Percentiles rank a stretch among this genome's conserved stretches.
phyloP scores from a whole-genome alignment of 53 echinoderm and acorn worm species.

The Mesocentrotus franciscanus region DNA sequence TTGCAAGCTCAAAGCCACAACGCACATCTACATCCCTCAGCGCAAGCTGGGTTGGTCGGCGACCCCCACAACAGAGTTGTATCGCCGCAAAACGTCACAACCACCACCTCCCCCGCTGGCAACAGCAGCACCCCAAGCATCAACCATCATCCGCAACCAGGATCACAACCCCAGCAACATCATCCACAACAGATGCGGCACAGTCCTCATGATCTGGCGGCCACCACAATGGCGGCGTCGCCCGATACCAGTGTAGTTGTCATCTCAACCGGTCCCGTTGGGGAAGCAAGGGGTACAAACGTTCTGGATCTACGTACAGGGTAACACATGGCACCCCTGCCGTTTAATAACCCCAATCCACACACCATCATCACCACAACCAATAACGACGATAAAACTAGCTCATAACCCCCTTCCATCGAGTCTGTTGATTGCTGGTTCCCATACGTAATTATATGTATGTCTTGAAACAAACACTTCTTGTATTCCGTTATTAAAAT shows the following conservation, averaged over 20 bases:
- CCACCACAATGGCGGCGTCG: conserved; percentile 46
- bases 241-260: conserved; percentile 27
- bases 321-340: conserved; percentile 20
- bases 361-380: background rate
- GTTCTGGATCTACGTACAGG: conserved; percentile 56
- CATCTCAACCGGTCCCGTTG: background rate
- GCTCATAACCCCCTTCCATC: background rate
- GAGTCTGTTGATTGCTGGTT: background rate
- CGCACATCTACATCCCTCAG: conserved; percentile 1
- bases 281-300: conserved; percentile 8
- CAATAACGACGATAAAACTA: background rate
- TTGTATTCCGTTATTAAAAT: background rate
- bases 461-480: background rate
- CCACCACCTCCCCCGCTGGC: conserved; percentile 48
- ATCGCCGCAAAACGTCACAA: conserved; percentile 65
- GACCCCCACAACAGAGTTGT: conserved; percentile 34
- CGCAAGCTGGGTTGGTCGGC: background rate
- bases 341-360: background rate
- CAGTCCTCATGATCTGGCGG: conserved; percentile 41
- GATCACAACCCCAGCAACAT: conserved; percentile 7
- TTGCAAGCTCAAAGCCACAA: conserved; percentile 34
- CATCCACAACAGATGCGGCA: conserved; percentile 45
- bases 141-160: conserved; percentile 41
- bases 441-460: too few relatives aligned
- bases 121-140: conserved; percentile 66